Conservation (phyloP, 2,888 invertebrate species). For the Crocallis elinguaria region DNA sequence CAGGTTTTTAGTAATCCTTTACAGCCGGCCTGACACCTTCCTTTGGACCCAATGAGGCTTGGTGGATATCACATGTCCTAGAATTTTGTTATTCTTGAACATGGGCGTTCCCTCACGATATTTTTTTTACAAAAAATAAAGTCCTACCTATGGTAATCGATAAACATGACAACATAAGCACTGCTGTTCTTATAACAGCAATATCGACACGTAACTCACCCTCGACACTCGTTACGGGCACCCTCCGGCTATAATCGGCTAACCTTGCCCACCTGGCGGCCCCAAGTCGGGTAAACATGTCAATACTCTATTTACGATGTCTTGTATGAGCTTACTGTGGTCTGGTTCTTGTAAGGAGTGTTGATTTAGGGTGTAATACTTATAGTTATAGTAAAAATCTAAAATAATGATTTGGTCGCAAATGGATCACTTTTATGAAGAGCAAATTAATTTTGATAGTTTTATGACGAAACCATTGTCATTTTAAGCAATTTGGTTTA, state of each 20-base stretch:
- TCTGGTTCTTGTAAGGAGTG: neutral
- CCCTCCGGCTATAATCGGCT: slow-evolving; percentile 47
- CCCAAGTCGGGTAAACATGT: slow-evolving; percentile 50
- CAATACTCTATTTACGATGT: slow-evolving; percentile 46
- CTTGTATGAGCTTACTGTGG: slow-evolving; percentile 25
- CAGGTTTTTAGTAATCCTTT: too few relatives aligned
- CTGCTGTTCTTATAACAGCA: neutral
- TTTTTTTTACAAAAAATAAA: neutral
- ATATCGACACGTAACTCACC: slow-evolving; percentile 29
- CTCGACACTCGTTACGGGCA: slow-evolving; percentile 42
- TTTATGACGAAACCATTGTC: too few relatives aligned
- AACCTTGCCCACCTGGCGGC: slow-evolving; percentile 49
- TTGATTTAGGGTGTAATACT: neutral
- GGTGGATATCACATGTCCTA: too few relatives aligned
- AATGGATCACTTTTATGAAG: too few relatives aligned
- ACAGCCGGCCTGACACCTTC: too few relatives aligned
- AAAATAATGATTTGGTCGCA: neutral
- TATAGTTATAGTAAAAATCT: neutral
- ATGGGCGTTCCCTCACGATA: neutral
- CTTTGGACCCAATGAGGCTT: too few relatives aligned
- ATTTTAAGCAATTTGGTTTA: too few relatives aligned
- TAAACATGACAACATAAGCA: slow-evolving; percentile 12
- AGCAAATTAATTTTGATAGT: too few relatives aligned
- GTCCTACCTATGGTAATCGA: neutral
- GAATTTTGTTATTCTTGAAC: too few relatives aligned